A percentile compares a stretch with the other conserved stretches of the same genome.
Conservation (phyloP, 1,140 invertebrate genomes). For the Spodoptera frugiperda region DNA sequence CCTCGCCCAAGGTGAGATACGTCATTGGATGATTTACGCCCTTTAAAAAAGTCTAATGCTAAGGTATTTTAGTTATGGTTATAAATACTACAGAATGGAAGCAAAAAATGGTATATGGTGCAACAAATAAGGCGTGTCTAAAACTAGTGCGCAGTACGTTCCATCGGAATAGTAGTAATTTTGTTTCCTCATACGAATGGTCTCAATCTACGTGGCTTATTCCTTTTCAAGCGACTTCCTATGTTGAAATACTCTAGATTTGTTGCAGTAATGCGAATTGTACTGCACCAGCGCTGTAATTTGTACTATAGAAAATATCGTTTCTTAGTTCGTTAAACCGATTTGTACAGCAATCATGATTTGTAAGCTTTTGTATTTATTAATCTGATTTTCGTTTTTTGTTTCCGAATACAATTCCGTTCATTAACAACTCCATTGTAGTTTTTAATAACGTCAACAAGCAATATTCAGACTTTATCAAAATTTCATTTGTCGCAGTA, state of each 20-base stretch:
- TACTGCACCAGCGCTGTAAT: not conserved
- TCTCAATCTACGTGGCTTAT: slow-evolving; percentile 26
- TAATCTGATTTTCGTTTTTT: not conserved
- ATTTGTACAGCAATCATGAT: slow-evolving; percentile 1
- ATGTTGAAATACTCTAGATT: slow-evolving; percentile 37
- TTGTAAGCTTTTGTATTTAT: slow-evolving; percentile 8
- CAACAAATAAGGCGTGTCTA: slow-evolving; percentile 14
- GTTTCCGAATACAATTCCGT: not conserved
- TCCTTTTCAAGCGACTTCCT: slow-evolving; percentile 28
- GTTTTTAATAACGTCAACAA: not conserved
- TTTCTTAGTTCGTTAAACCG: slow-evolving; percentile 23
- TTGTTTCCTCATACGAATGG: slow-evolving; percentile 30
- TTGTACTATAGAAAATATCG: not conserved
- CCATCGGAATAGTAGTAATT: slow-evolving; percentile 27
- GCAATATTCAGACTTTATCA: not conserved
- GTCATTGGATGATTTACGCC: no score
- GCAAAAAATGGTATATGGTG: not conserved
- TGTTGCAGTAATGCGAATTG: slow-evolving; percentile 31
- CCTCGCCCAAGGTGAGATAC: no score
- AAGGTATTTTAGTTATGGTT: not conserved
- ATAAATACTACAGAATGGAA: not conserved
- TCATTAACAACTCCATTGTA: not conserved
- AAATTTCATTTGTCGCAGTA: not conserved
- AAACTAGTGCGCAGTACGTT: not conserved
- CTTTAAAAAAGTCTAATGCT: no score